Evolutionary conservation across 2,888 invertebrate genomes (phyloP), one percentile per base, ranked within the genome.

Genomic region (Acleris literana): DNA sequence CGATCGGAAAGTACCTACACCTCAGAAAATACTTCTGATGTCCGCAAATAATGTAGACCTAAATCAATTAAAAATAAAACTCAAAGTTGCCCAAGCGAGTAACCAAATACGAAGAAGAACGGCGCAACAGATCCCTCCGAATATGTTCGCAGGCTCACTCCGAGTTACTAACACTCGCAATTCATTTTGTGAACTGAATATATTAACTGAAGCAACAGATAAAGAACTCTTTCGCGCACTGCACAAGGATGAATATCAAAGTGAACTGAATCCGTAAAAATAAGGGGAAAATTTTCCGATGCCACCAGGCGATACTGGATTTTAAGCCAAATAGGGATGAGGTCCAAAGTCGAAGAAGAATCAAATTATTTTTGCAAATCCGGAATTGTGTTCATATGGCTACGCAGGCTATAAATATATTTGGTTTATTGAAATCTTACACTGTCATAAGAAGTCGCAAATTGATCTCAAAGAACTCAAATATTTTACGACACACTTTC

Each of bases 121-220:
- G 84, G 84, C 86, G 88, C 90, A 90, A 91, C 90, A 92, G 91
- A 92, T 92, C 88, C 87, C 85, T 74, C 81, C 86, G 90, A 92
- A 92, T 92, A 91, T 92, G 92, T 92, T 92, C 90, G 84, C 89
- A 86, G 88, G 86, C 90, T 91, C 92, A 88, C 89, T 90, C 87
- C 75, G 87, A 92, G 90, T 91, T 92, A 91, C 89, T 91, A 92
- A 92, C 91, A 90, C 87, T 89, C 88, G 87, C 91, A 92, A 92
- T 92, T 92, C 92, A 92, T 92, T 92, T 92, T 91, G 90, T 83
- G 89, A 90, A 91, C 90, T 88, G 92, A 92, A 92, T 92, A 92
- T 85, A 92, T 92, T 92, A 91, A 71, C 69, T 63, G 61, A 70
- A 72, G 77, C 85, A 85, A 80, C 76, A 81, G 77, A 88, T 83